These are phyloP conservation scores for Nycticebus coucang DNA, from an alignment of 2,113 vertebrate genomes.

Conservation along the genomic window DNA sequence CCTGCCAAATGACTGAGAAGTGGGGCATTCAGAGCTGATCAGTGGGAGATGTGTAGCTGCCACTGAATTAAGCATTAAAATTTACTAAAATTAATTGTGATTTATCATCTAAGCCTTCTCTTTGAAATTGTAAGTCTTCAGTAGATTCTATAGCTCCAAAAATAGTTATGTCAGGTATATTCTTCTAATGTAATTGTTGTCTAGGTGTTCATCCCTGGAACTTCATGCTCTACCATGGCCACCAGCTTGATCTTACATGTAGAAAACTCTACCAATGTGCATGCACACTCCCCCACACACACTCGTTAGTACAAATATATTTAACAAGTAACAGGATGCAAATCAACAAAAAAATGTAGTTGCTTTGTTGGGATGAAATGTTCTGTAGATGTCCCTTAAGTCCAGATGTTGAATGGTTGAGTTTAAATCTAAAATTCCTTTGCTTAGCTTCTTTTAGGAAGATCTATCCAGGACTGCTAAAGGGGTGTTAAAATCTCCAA, in stretches of 20 bases:
- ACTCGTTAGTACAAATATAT: not conserved
- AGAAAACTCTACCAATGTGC: not conserved
- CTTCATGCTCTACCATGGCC: not conserved
- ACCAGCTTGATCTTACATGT: too few species aligned
- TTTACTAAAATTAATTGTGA: not conserved
- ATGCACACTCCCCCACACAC: not conserved
- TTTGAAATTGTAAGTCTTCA: not conserved
- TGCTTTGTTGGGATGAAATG: too few species aligned
- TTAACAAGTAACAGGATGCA: not conserved
- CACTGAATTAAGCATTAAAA: not conserved
- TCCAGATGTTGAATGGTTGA: too few species aligned
- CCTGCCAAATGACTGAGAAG: not conserved
- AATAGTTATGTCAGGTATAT: not conserved
- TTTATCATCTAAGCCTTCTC: not conserved
- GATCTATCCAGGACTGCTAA: too few species aligned
- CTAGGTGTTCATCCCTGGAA: not conserved
- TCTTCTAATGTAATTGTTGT: not conserved
- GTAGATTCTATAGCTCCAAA: not conserved
- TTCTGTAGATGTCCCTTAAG: too few species aligned
- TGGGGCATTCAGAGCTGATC: too few species aligned
- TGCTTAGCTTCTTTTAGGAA: too few species aligned
- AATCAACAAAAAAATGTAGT: not conserved
- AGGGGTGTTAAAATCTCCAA: too few species aligned
- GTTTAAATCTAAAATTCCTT: too few species aligned
- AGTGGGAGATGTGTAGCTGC: not conserved